These are phyloP conservation scores for Ephydatia muelleri DNA, from an alignment of 37 sponge, comb jelly and placozoan species.

Conservation along the genomic window DNA sequence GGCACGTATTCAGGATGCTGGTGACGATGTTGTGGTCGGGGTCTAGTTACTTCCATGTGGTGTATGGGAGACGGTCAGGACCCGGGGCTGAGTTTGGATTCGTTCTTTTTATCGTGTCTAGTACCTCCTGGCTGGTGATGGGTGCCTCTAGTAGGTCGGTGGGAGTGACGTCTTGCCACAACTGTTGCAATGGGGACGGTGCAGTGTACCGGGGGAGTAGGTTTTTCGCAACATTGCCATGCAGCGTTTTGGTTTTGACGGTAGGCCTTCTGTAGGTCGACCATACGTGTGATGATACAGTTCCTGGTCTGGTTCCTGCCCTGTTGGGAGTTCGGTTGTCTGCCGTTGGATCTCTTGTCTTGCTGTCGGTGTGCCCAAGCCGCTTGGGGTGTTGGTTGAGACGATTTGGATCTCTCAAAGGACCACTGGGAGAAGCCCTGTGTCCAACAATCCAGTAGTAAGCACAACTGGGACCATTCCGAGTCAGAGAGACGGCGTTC, in stretches of 20 bases:
- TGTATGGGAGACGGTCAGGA: conserved; percentile 25
- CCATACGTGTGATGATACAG: too few species aligned
- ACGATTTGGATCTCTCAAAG: too few species aligned
- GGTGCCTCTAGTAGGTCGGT: conserved; percentile 1
- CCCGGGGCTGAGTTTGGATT: conserved; percentile 22
- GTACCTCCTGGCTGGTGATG: conserved; percentile 9
- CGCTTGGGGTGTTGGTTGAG: too few species aligned
- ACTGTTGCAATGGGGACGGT: neutral
- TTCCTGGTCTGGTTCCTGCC: too few species aligned
- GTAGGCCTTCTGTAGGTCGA: too few species aligned
- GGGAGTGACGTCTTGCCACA: neutral
- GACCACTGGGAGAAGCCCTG: too few species aligned
- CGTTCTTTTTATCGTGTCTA: conserved; percentile 2
- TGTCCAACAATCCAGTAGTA: too few species aligned
- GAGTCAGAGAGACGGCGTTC: too few species aligned
- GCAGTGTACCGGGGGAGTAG: neutral
- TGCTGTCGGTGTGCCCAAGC: too few species aligned
- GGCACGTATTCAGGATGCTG: conserved; percentile 18
- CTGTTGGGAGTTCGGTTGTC: too few species aligned
- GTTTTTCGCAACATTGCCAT: neutral
- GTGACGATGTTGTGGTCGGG: neutral
- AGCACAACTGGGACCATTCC: too few species aligned
- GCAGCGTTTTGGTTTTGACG: neutral
- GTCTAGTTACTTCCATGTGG: neutral
- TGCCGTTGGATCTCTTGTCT: too few species aligned